These are phyloP conservation scores for Muricea muricata DNA, from an alignment of 92 coral and sea anemone species.

Conservation along the genomic window DNA sequence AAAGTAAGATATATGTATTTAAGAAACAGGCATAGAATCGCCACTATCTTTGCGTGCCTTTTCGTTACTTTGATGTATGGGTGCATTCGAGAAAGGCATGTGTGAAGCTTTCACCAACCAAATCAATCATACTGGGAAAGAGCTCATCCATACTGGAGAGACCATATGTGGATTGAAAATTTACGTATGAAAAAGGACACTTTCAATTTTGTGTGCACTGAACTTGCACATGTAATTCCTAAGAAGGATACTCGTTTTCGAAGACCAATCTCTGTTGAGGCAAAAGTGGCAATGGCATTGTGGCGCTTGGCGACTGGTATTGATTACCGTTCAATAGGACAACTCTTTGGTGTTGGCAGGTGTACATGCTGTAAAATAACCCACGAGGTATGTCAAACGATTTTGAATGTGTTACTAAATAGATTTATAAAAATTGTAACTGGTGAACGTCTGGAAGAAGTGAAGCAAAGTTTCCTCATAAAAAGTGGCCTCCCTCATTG, in stretches of 20 bases:
- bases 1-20: background rate
- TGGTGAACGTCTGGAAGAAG: slow-evolving; percentile 2
- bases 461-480: background rate
- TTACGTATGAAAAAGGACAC: slow-evolving; percentile 12
- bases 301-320: slow-evolving; percentile 47
- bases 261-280: slow-evolving; percentile 37
- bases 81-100: slow-evolving; percentile 14
- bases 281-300: slow-evolving; percentile 8
- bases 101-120: slow-evolving; percentile 16
- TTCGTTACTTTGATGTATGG: background rate
- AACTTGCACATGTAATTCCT: slow-evolving; percentile 21
- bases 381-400: slow-evolving; percentile 27
- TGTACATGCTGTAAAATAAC: slow-evolving; percentile 20
- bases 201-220: slow-evolving; percentile 21
- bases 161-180: slow-evolving; percentile 25
- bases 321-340: slow-evolving; percentile 43
- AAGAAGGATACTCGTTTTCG: slow-evolving; percentile 33
- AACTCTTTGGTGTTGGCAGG: slow-evolving; percentile 39
- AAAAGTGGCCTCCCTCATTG: slow-evolving; percentile 57
- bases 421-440: slow-evolving; percentile 39
- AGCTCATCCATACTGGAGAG: background rate
- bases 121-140: slow-evolving; percentile 22
- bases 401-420: background rate
- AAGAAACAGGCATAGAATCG: background rate
- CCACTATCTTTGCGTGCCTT: background rate